Percentiles rank a stretch among this genome's conserved stretches.
These are phyloP conservation scores for Tauraco erythrolophus DNA, from an alignment of 2,113 vertebrate genomes.

Conservation along the genomic window DNA sequence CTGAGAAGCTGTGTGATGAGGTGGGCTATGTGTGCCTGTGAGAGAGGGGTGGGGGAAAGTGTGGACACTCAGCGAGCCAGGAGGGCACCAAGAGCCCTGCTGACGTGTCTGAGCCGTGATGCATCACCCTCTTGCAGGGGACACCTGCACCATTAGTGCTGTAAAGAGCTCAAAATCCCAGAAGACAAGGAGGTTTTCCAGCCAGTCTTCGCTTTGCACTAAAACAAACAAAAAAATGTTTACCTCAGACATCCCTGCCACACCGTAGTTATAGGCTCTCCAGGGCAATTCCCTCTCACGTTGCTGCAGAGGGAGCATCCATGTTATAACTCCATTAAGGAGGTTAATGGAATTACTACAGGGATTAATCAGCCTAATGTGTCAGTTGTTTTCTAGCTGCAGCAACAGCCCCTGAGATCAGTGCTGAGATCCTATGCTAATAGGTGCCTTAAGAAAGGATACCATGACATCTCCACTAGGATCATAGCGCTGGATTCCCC, in stretches of 20 bases:
- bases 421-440: slow-evolving; percentile 6
- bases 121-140: not conserved
- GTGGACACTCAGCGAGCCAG: not conserved
- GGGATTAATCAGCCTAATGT: slow-evolving; percentile 28
- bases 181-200: not conserved
- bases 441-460: slow-evolving; percentile 52
- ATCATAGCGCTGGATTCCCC: not conserved
- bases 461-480: not conserved
- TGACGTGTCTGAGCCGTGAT: not conserved
- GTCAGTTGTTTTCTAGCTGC: not conserved
- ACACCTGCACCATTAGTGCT: not conserved
- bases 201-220: not conserved
- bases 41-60: not conserved
- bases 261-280: not conserved
- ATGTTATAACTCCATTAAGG: slow-evolving; percentile 14
- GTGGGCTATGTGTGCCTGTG: not conserved
- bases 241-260: not conserved
- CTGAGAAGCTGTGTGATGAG: not conserved
- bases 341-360: slow-evolving; percentile 45
- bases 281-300: not conserved
- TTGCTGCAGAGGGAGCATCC: not conserved
- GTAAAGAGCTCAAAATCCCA: not conserved
- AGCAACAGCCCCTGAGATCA: slow-evolving; percentile 6
- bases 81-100: not conserved
- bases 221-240: not conserved